Conservation (phyloP, 2,797 vertebrate species). For the Mycteria americana region DNA sequence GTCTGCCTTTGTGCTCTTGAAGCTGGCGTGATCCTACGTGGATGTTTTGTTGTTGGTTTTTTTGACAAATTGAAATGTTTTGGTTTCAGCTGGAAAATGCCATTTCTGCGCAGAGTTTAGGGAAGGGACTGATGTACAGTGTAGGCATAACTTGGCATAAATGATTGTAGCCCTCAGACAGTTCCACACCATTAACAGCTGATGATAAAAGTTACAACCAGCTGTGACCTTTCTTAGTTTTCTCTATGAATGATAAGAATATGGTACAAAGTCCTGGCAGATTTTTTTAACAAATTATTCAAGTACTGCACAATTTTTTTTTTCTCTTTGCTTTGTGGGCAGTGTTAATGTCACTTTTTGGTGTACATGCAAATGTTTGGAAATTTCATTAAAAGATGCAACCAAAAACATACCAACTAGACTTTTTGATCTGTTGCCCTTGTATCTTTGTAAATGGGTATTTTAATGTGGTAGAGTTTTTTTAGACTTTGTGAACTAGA, state of each 20-base stretch:
- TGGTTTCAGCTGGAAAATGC: neutral
- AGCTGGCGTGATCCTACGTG: rapidly evolving
- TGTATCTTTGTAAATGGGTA: neutral
- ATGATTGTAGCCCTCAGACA: neutral
- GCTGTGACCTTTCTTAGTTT: neutral
- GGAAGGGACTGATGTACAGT: neutral
- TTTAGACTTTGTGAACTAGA: neutral
- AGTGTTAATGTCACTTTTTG: neutral
- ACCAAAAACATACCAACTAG: neutral
- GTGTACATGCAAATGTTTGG: neutral
- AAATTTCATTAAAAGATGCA: neutral
- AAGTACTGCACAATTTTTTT: neutral
- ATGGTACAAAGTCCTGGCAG: neutral
- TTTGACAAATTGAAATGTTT: neutral
- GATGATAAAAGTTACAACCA: neutral
- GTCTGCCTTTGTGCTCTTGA: neutral
- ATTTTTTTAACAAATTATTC: neutral
- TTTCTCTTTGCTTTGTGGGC: neutral
- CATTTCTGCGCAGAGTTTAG: neutral
- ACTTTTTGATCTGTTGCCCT: neutral
- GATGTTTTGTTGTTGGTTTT: neutral
- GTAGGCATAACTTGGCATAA: neutral
- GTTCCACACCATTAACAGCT: neutral
- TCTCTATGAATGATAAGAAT: neutral
- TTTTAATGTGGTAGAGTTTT: neutral